These are phyloP conservation scores for Lophius piscatorius DNA, from an alignment of 2,113 vertebrate genomes.

Conservation along the genomic window DNA sequence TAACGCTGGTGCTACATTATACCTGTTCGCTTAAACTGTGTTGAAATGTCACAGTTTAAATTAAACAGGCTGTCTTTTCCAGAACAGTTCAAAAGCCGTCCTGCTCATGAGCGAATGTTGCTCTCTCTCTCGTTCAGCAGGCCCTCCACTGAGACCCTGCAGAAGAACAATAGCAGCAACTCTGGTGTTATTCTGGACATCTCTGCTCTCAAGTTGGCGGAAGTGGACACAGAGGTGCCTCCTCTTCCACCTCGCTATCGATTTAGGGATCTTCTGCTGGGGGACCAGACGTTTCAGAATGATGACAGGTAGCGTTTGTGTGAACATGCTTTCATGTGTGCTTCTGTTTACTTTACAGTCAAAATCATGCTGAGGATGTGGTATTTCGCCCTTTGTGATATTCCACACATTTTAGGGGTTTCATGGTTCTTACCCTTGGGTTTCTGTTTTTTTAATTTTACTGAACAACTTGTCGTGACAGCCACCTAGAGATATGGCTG, in stretches of 20 bases:
- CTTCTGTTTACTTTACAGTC: too few relatives aligned
- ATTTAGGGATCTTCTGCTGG: constrained; percentile 93
- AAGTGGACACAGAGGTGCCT: constrained; percentile 91
- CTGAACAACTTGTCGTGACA: constrained; percentile 16
- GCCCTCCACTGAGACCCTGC: constrained; percentile 77
- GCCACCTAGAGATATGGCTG: background rate
- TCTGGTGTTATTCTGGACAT: constrained; percentile 87
- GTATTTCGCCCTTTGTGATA: background rate
- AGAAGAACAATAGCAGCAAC: constrained; percentile 81
- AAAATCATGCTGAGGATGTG: too few relatives aligned
- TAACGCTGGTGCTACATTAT: background rate
- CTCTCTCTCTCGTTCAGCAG: constrained; percentile 62
- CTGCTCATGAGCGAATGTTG: constrained; percentile 7
- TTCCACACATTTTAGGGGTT: background rate
- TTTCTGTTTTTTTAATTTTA: constrained; percentile 21
- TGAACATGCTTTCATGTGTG: background rate
- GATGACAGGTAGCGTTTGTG: constrained; percentile 89
- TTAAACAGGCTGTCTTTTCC: too few relatives aligned
- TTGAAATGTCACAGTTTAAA: background rate
- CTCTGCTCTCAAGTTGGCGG: constrained; percentile 86
- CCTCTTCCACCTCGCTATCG: constrained; percentile 93
- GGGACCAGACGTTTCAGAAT: constrained; percentile 92
- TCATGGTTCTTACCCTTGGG: background rate
- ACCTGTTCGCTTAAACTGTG: background rate
- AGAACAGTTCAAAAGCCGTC: background rate